Base-by-base conservation (phyloP, 2,113 vertebrate species). In the Oryzias melastigma region DNA sequence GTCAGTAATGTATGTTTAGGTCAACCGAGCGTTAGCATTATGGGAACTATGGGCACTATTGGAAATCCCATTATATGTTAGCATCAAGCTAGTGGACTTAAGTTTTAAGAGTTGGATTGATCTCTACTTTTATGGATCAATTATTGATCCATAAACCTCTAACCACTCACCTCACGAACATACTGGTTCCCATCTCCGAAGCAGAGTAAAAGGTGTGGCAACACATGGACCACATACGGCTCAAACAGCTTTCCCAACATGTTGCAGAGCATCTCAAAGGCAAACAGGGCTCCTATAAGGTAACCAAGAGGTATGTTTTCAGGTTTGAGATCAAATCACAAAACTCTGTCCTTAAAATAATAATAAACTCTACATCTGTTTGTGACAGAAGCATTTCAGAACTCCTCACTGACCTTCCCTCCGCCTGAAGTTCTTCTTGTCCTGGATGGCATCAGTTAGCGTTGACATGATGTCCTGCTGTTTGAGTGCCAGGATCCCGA, bases 131-230 rank as follows among this genome's bases (percentile, higher is more conserved):
- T n/a, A n/a, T n/a, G n/a, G n/a, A n/a, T n/a, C n/a, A n/a, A n/a
- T n/a, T n/a, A n/a, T n/a, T n/a, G n/a, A n/a, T n/a, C n/a, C n/a
- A n/a, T n/a, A n/a, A n/a, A n/a, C n/a, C 25, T 5, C 10, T 12
- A 10, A 1, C 16, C 5, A 5, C 75, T 92, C 87, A 99, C 97
- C 96, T 99, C 97, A 82, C 97, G 91, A 42, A 99, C 97, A 0
- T 98, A 99, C 86, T 98, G 97, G 85, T 98, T 99, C 43, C 97
- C 97, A 14, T 99, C 97, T 81, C 97, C 97, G 22, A 99, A 98
- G 83, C 97, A 99, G 55, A 99, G 93, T 68, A 99, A 86, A 62
- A 99, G 89, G 71, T 99, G 97, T 48, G 97, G 97, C 46, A 99
- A 87, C 25, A 98, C 97, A 0, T 99, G 97, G 52, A 99, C 97